Evolutionary conservation across 2,797 vertebrate species (phyloP), one percentile per base, ranked within the genome.

Genomic region (Sebastes iracundus): DNA sequence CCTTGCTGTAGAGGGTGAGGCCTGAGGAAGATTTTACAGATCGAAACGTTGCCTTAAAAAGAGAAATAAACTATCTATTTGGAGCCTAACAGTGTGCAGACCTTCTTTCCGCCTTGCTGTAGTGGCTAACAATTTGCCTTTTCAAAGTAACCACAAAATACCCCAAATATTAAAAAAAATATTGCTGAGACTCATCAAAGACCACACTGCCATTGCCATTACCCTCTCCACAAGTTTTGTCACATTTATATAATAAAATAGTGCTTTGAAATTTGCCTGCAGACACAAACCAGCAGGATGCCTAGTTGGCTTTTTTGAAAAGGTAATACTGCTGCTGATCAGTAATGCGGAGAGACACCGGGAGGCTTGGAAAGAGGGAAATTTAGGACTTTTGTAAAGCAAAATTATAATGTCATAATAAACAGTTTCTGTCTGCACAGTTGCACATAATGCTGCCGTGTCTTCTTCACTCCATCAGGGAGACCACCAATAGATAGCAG

Each of bases 221-320:
- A 82, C 42, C 65, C 30, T 88, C 65, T 66, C 71, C 58, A 33
- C 55, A 55, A 65, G 32, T 82, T 85, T 83, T 84, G 65, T 80
- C 42, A 72, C 59, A 79, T 85, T 83, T 76, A 38, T 75, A 75
- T 78, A 75, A 67, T 70, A 86, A 79, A 90, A 88, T 35, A 72
- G 46, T n/a, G 67, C 75, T 89, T 80, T 79, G 76, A 88, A 89
- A 88, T 84, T 6, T 79, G 65, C 84, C 80, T 77, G 77, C 61
- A 80, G 75, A 78, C 68, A 68, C 27, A 78, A 61, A 74, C 27
- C 90, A 87, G 87, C 75, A 55, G 87, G 80, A 59, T 30, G 69
- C 35, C 70, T 52, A 0, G 42, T 61, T 77, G 64, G 25, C 22
- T 83, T 80, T 73, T 83, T 80, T 73, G 56, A 71, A 83, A 79